Conservation (phyloP, 35 echinoderm and acorn worm species). For the Apostichopus japonicus region DNA sequence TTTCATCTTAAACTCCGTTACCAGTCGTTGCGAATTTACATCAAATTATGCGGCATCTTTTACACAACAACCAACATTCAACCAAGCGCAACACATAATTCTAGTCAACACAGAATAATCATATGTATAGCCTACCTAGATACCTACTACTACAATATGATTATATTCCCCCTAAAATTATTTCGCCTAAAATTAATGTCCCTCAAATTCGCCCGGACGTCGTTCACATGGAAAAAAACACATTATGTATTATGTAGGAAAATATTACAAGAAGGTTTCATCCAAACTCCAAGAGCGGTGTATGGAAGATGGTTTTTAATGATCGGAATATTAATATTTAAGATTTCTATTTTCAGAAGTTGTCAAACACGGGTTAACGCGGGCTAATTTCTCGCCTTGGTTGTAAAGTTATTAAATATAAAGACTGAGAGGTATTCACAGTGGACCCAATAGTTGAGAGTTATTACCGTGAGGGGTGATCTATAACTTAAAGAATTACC, state of each 20-base stretch:
- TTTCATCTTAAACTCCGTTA: not conserved
- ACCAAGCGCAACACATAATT: not conserved
- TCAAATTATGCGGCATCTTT: not conserved
- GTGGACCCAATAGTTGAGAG: not conserved
- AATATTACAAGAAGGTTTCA: too few relatives aligned
- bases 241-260: too few relatives aligned
- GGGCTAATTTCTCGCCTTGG: conserved; percentile 20
- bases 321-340: conserved; percentile 11
- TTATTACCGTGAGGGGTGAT: conserved; percentile 22
- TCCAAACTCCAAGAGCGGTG: too few relatives aligned
- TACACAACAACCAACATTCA: not conserved
- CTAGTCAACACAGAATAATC: not conserved
- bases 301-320: not conserved
- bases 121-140: not conserved
- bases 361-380: conserved; percentile 11
- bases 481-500: conserved; percentile 16
- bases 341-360: conserved; percentile 24
- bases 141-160: not conserved
- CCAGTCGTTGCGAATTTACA: not conserved
- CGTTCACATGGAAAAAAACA: not conserved
- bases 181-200: conserved; percentile 1
- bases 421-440: not conserved
- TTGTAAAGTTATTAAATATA: conserved; percentile 12
- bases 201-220: not conserved
- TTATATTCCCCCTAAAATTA: not conserved